These are phyloP conservation scores for Synaphobranchus kaupii DNA, from an alignment of 2,797 vertebrate species.

Conservation along the genomic window DNA sequence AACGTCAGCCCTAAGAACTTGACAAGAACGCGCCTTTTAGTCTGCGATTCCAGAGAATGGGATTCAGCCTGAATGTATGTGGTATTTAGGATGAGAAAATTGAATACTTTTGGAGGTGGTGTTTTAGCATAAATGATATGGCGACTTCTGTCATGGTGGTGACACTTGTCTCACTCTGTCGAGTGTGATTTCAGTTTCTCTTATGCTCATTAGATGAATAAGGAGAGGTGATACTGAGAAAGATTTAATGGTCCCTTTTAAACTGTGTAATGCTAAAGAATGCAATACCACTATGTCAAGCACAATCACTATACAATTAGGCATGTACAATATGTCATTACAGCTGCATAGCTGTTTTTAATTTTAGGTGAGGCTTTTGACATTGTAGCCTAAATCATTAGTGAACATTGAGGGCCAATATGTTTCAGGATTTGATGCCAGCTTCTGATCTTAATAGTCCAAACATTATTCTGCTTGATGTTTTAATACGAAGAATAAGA, in stretches of 20 bases:
- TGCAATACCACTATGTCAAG: conserved; percentile 56
- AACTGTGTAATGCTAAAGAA: conserved; percentile 34
- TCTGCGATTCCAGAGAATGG: no score
- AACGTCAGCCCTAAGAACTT: no score
- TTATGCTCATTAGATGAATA: conserved; percentile 40
- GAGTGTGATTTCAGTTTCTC: conserved; percentile 9
- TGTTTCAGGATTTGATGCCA: background rate
- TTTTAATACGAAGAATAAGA: no score
- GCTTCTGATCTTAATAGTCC: conserved; percentile 34
- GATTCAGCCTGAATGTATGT: no score
- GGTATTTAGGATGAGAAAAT: background rate
- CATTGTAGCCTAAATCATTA: no score
- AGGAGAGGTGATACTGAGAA: conserved; percentile 28
- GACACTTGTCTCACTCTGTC: background rate
- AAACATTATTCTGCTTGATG: background rate
- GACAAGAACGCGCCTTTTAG: no score
- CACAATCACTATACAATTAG: conserved; percentile 26
- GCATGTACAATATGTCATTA: conserved; percentile 19
- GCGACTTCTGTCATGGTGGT: no score
- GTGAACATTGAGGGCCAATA: no score
- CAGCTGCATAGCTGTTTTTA: background rate
- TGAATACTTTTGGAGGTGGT: no score
- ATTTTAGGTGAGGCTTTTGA: background rate
- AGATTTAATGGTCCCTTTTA: conserved; percentile 37
- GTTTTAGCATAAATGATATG: background rate